phyloP scores from a whole-genome alignment of 2,888 invertebrate species.

The Siphlonurus alternatus region DNA sequence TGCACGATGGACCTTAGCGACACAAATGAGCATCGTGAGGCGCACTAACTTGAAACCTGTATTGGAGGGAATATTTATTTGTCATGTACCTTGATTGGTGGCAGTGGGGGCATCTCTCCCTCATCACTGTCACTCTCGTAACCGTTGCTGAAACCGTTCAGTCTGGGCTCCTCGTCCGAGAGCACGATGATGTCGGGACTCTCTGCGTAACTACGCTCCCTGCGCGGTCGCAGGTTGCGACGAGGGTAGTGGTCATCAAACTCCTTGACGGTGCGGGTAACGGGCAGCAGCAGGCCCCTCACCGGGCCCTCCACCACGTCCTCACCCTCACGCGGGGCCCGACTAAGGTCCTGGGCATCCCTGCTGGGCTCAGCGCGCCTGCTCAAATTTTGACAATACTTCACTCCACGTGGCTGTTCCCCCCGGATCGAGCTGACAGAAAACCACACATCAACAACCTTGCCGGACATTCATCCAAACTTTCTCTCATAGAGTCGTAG shows the following conservation, averaged over 20 bases:
- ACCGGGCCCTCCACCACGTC: constrained; percentile 20
- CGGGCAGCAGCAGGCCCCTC: neutral
- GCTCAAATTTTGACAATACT: neutral
- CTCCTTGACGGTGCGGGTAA: constrained; percentile 18
- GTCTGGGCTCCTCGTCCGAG: constrained; percentile 31
- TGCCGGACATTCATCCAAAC: too few species aligned
- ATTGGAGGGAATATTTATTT: too few species aligned
- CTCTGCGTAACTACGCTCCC: constrained; percentile 74
- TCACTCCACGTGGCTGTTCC: neutral
- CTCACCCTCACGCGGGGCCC: neutral
- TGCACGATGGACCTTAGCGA: too few species aligned
- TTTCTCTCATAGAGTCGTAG: too few species aligned
- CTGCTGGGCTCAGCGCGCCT: neutral
- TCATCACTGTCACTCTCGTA: constrained; percentile 45
- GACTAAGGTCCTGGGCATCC: constrained; percentile 9
- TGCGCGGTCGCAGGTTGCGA: constrained; percentile 63
- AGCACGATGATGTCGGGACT: constrained; percentile 44
- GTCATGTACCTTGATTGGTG: constrained; percentile 47
- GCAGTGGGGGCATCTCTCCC: constrained; percentile 48
- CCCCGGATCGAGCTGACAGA: too few species aligned
- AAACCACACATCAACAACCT: too few species aligned
- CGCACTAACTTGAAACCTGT: too few species aligned
- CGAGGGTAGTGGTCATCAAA: constrained; percentile 31
- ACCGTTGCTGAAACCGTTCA: constrained; percentile 33
- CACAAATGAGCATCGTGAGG: too few species aligned